phyloP scores from a whole-genome alignment of 92 coral and sea anemone genomes.

The Parazoanthus swiftii region DNA sequence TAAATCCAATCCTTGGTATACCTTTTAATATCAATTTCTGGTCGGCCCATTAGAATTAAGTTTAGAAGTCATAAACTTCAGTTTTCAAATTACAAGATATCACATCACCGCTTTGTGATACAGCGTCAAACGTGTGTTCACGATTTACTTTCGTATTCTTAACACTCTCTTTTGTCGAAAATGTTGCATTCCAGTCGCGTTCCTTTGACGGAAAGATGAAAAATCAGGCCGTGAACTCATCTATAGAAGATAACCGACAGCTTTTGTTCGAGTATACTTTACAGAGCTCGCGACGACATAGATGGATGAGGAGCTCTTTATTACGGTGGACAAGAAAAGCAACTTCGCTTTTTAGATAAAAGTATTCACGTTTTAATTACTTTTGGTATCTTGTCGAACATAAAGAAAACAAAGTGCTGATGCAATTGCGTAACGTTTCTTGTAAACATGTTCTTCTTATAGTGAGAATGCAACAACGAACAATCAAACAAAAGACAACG shows the following conservation, averaged over 20 bases:
- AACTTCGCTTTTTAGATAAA: constrained; percentile 11
- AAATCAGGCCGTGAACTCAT: constrained; percentile 28
- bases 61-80: too few relatives aligned
- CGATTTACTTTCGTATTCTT: too few relatives aligned
- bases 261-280: constrained; percentile 35
- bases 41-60: too few relatives aligned
- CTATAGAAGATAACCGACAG: constrained; percentile 30
- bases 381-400: neutral
- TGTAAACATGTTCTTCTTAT: neutral
- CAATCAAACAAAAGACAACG: neutral
- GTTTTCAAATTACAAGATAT: too few relatives aligned
- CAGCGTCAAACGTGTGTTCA: neutral
- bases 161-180: neutral
- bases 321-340: constrained; percentile 9
- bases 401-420: constrained; percentile 36
- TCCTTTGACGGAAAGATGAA: neutral
- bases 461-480: neutral
- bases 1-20: too few relatives aligned
- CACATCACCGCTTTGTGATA: neutral
- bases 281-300: constrained; percentile 42
- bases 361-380: neutral
- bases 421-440: neutral
- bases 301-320: constrained; percentile 35
- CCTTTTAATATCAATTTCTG: neutral
- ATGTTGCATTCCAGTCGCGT: neutral